Percentiles rank a stretch among this genome's conserved stretches.
Evolutionary conservation across 2,113 vertebrate genomes (phyloP).

Genomic region (Lonchura striata): DNA sequence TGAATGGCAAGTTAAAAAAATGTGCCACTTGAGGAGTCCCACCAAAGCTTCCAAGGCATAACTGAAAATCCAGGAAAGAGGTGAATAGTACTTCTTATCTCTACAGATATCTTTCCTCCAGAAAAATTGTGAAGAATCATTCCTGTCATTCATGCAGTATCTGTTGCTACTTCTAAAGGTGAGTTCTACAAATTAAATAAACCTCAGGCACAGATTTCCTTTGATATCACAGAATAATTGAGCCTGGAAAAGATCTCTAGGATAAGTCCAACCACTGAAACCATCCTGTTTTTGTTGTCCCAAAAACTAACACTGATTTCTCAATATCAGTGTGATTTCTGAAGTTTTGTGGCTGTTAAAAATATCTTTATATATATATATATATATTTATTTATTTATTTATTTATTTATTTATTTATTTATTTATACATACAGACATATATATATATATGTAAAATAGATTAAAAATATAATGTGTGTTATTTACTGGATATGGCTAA

Average conservation of each 20-base stretch:
- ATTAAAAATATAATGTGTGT: neutral
- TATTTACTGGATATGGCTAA: neutral
- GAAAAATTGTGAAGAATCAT: neutral
- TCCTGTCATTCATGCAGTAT: neutral
- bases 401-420: no score
- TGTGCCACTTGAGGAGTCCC: neutral
- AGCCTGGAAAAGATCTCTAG: neutral
- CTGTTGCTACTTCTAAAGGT: neutral
- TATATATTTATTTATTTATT: no score
- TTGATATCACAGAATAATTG: neutral
- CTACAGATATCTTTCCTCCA: neutral
- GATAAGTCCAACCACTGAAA: neutral
- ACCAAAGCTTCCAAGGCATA: accelerated
- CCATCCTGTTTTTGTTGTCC: neutral
- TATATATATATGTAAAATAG: neutral
- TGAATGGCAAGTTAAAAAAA: neutral
- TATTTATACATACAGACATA: no score
- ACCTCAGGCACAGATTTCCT: neutral
- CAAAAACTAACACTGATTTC: neutral
- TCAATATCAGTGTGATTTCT: neutral
- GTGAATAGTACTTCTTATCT: neutral
- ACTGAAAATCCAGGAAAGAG: neutral
- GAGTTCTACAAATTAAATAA: neutral
- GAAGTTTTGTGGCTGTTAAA: neutral
- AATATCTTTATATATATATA: neutral